A percentile compares a stretch with the other conserved stretches of the same genome.
These are phyloP conservation scores for Apodemia hepburni DNA, from an alignment of 2,888 invertebrate species.

Conservation along the genomic window DNA sequence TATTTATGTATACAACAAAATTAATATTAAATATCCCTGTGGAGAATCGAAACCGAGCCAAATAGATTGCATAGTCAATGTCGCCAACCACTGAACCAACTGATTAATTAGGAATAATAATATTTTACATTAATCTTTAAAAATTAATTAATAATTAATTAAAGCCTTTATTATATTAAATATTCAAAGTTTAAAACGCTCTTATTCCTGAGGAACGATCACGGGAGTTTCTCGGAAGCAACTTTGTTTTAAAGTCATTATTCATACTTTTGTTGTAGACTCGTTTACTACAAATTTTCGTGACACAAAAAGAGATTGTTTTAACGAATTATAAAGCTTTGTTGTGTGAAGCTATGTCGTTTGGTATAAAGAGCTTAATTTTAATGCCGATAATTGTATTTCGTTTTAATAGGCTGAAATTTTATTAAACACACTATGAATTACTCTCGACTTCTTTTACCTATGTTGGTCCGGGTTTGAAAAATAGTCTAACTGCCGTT, in stretches of 20 bases:
- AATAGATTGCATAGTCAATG: no score
- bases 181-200: constrained; percentile 32
- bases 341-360: constrained; percentile 42
- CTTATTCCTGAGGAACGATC: constrained; percentile 41
- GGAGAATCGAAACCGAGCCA: no score
- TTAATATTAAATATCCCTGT: no score
- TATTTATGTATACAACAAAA: no score
- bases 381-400: constrained; percentile 20
- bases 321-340: constrained; percentile 67
- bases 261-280: constrained; percentile 74
- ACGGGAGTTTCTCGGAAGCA: constrained; percentile 61
- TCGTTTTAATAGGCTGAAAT: constrained; percentile 18
- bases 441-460: no score
- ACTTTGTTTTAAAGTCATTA: constrained; percentile 76
- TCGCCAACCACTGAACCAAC: no score
- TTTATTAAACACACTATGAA: neutral
- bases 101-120: no score
- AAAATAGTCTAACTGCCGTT: no score
- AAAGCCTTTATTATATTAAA: constrained; percentile 5
- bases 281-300: constrained; percentile 46
- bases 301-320: constrained; percentile 63
- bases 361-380: constrained; percentile 12
- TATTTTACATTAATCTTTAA: neutral
- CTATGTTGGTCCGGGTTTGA: no score
- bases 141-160: neutral